These are phyloP conservation scores for Saimiri boliviensis DNA, from an alignment of 2,113 vertebrate genomes.

Conservation along the genomic window DNA sequence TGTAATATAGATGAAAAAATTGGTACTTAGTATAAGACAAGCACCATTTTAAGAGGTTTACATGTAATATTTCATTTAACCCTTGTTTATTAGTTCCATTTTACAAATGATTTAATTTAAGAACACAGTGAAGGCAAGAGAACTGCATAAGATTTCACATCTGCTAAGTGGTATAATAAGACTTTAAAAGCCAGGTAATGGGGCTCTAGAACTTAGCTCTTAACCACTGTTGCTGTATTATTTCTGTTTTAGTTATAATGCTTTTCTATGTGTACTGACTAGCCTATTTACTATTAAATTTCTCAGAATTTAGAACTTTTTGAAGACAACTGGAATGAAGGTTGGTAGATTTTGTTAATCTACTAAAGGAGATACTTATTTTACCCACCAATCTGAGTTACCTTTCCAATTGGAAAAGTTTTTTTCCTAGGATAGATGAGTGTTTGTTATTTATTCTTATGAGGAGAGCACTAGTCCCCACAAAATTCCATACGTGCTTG, in stretches of 20 bases:
- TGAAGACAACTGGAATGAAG: neutral
- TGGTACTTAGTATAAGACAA: neutral
- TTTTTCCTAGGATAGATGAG: neutral
- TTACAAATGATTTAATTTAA: neutral
- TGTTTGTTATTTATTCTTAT: neutral
- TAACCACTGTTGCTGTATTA: neutral
- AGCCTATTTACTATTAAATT: neutral
- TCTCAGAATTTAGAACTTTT: neutral
- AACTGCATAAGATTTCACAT: neutral
- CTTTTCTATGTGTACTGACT: neutral
- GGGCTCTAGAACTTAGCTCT: neutral
- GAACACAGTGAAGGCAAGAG: neutral
- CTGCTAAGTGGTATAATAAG: neutral
- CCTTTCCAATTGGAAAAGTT: neutral
- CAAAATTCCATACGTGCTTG: neutral
- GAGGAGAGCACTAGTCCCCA: neutral
- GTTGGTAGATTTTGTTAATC: neutral
- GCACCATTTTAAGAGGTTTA: neutral
- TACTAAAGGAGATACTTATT: neutral
- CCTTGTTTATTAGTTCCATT: neutral
- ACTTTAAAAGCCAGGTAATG: neutral
- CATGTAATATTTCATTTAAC: neutral
- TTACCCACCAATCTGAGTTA: neutral
- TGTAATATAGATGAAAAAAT: neutral
- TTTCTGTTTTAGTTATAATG: neutral